A percentile compares a stretch with the other conserved stretches of the same genome.
Conservation (phyloP, 2,797 vertebrate genomes). For the Lutjanus campechanus region DNA sequence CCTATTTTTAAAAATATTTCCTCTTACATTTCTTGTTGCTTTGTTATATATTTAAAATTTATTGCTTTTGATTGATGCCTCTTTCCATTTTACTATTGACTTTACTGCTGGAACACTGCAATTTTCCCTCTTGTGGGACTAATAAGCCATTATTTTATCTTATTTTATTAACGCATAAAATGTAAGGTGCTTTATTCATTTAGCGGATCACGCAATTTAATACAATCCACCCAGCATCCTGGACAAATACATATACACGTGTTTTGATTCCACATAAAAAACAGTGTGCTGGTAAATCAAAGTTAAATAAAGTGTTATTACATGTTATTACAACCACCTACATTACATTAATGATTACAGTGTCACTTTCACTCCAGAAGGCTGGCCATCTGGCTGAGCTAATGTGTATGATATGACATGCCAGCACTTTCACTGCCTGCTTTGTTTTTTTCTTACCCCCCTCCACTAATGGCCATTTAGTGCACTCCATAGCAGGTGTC, state of each 20-base stretch:
- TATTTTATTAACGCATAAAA: neutral
- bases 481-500: slow-evolving; percentile 82
- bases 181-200: neutral
- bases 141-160: too few species aligned
- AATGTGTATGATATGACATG: slow-evolving; percentile 75
- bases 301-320: slow-evolving; percentile 10
- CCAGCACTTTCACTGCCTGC: slow-evolving; percentile 80
- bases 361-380: slow-evolving; percentile 64
- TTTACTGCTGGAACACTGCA: too few species aligned
- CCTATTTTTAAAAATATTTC: too few species aligned
- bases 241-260: neutral
- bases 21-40: too few species aligned
- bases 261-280: neutral
- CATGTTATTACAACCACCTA: slow-evolving; percentile 19
- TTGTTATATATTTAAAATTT: too few species aligned
- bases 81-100: too few species aligned
- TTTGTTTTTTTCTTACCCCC: slow-evolving; percentile 75
- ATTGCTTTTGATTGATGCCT: too few species aligned
- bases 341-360: slow-evolving; percentile 55
- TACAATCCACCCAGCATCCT: neutral
- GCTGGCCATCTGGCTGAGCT: slow-evolving; percentile 81
- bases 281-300: neutral
- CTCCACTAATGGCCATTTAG: slow-evolving; percentile 78
- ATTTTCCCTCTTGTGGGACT: too few species aligned
- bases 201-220: neutral